Evolutionary conservation across 1,140 invertebrate species (phyloP), one percentile per base, ranked within the genome.

Genomic region (Whitmania pigra): DNA sequence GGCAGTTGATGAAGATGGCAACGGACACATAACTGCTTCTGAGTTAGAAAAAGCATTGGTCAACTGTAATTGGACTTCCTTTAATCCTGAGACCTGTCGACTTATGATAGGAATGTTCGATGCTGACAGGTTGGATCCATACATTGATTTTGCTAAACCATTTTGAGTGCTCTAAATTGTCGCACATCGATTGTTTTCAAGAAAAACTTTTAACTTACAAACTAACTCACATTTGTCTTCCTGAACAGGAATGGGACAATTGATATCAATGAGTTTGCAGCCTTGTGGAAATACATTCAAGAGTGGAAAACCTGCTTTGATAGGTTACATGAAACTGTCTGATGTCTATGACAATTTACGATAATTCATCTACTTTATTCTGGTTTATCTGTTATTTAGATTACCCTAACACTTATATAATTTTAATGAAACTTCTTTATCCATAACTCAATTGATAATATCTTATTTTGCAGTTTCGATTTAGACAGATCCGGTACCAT

Each of bases 221-320:
- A 63, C 54, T n/a, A 5, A 57, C 54, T 57, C 9, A 9, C 20
- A 57, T n/a, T 76, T 86, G 84, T 71, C 72, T 75, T 76, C 54
- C 43, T 75, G 82, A 82, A 29, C 77, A 91, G 78, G 77, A 87
- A 86, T 80, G 93, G 93, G 43, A 90, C 90, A 4, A 93, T 98
- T 72, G 90, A 87, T 76, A 94, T 97, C 83, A 87, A 94, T 77
- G 94, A 97, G 81, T 97, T 98, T 85, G 89, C 90, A 67, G 89
- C 92, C 15, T 81, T 99, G 6, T 97, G 94, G 94, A 94, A 96
- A 80, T 99, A 97, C 82, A 90, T 97, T 0, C 92, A 90, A 20
- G 92, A 97, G 78, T 98, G 95, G 94, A 92, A 95, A 80, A 88
- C 88, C 74, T 96, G 93, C 80, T 98, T 98, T 83, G 87, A 91